Conservation (phyloP, 1,140 invertebrate species). For the Zaprionus ghesquierei region DNA sequence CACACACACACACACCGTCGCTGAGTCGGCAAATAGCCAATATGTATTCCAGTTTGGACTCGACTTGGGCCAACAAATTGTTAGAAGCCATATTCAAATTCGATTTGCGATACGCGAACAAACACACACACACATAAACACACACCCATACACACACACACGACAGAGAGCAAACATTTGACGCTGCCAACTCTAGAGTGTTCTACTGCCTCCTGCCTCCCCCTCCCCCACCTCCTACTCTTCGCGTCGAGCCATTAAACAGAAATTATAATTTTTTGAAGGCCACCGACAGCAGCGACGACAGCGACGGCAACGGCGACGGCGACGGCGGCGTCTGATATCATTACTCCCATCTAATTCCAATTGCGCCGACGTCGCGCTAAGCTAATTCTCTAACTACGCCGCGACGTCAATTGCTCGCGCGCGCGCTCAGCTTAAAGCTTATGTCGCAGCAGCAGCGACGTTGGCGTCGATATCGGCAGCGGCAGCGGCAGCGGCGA, state of each 20-base stretch:
- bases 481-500: background rate
- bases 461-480: background rate
- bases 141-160: background rate
- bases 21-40: conserved; percentile 31
- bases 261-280: conserved; percentile 81
- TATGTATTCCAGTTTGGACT: conserved; percentile 46
- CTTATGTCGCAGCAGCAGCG: conserved; percentile 10
- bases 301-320: conserved; percentile 5
- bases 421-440: conserved; percentile 1
- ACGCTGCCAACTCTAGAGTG: conserved; percentile 37
- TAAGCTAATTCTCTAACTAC: conserved; percentile 53
- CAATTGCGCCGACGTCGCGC: conserved; percentile 51
- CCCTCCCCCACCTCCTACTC: conserved; percentile 9
- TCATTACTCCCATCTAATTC: conserved; percentile 62
- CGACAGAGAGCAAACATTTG: conserved; percentile 46
- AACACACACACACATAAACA: conserved; percentile 9
- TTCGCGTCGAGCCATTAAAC: conserved; percentile 54
- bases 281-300: conserved; percentile 38
- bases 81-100: conserved; percentile 70
- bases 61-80: conserved; percentile 63
- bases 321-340: conserved; percentile 27
- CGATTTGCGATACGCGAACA: conserved; percentile 31
- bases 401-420: conserved; percentile 52
- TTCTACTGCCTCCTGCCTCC: background rate
- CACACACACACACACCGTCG: conserved; percentile 1